Evolutionary conservation across 2,797 vertebrate genomes (phyloP), one percentile per base, ranked within the genome.

Genomic region (Myoxocephalus aenaeus): DNA sequence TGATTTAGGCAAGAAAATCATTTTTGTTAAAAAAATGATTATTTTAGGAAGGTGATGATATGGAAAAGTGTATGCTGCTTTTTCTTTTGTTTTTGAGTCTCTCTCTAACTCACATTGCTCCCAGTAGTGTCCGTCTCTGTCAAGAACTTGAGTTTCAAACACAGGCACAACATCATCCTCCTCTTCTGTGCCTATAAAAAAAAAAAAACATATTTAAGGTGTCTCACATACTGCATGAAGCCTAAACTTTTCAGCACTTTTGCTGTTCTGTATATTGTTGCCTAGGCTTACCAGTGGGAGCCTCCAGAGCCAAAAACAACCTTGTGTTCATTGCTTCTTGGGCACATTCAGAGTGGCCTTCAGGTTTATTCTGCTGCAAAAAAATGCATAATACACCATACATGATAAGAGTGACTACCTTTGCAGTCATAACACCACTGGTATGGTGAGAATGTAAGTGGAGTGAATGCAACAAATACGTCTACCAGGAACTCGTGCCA

Each of bases 401-500:
- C 3, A 1, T 9, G 8, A 38, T 50, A 29, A 25, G 15, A 34
- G 32, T 51, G 12, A 29, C 3, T 3, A 25, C 2, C 6, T 67
- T 13, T 44, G 3, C 13, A 7, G 7, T 58, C 10, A 68, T 4
- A 67, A 32, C 2, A 13, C 7, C 2, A 17, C 14, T 57, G 54
- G 7, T 5, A 27, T 32, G 13, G 25, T 75, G 10, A 12, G 61
- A 18, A 59, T 56, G 20, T 1, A 29, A 50, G 22, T 11, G 40
- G 11, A 66, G 5, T 68, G 13, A 27, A 65, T 44, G 14, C 8
- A 69, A 61, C 72, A 17, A 34, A 0, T 70, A 11, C 86, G 48
- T 89, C 82, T 93, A 97, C 97, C 96, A 94, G 86, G 70, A 98
- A 89, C 67, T 97, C 95, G 77, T 95, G 88, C 96, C 96, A 97